These are phyloP conservation scores for Lacerta bilineata DNA, from an alignment of 2,797 vertebrate genomes.

Conservation along the genomic window DNA sequence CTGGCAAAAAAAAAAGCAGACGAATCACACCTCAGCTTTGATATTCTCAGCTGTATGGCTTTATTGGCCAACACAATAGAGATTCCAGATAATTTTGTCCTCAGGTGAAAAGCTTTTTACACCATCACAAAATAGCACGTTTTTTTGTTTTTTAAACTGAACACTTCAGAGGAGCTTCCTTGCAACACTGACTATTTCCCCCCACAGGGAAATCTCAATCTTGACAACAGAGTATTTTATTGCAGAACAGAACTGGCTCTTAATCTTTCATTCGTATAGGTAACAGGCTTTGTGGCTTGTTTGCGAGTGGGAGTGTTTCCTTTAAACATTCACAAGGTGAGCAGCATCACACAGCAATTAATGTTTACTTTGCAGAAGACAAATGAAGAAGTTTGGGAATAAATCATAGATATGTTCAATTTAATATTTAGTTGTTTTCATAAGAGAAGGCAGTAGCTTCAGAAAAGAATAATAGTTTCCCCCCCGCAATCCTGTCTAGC, in stretches of 20 bases:
- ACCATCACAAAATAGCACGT: slow-evolving; percentile 27
- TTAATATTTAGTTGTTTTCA: slow-evolving; percentile 51
- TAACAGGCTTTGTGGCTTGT: slow-evolving; percentile 43
- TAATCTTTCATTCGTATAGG: slow-evolving; percentile 5
- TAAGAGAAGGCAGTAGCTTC: slow-evolving; percentile 28
- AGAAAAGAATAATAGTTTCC: slow-evolving; percentile 22
- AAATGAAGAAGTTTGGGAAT: slow-evolving; percentile 53
- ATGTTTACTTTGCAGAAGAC: slow-evolving; percentile 48
- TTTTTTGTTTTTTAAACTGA: slow-evolving; percentile 42
- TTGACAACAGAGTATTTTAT: slow-evolving; percentile 65
- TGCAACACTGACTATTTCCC: slow-evolving; percentile 3
- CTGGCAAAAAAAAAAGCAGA: not conserved
- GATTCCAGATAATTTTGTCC: slow-evolving; percentile 32
- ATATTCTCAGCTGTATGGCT: not conserved
- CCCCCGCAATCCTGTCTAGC: not conserved
- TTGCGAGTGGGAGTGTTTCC: slow-evolving; percentile 15
- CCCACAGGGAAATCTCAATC: slow-evolving; percentile 44
- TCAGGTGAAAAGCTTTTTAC: slow-evolving; percentile 51
- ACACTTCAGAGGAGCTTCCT: slow-evolving; percentile 20
- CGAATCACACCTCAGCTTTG: not conserved
- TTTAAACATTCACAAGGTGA: not conserved
- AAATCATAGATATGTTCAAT: slow-evolving; percentile 36
- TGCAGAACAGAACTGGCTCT: slow-evolving; percentile 59
- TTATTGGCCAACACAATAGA: not conserved
- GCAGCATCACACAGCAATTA: slow-evolving; percentile 48